A percentile compares a stretch with the other conserved stretches of the same genome.
These are phyloP conservation scores for Characodon lateralis DNA, from an alignment of 2,797 vertebrate species.

Conservation along the genomic window DNA sequence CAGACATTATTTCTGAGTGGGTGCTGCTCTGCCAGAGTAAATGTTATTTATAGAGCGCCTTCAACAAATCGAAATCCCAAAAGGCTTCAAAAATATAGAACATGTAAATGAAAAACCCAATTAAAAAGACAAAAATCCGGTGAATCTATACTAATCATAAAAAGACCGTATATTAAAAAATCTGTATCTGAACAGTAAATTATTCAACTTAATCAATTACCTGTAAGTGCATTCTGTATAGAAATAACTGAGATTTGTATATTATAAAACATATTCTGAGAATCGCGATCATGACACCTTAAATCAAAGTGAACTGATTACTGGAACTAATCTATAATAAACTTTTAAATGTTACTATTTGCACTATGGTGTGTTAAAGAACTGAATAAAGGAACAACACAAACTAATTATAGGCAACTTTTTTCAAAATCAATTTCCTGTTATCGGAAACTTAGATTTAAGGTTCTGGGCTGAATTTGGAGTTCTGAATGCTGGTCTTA, in stretches of 20 bases:
- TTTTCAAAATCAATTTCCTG: too few species aligned
- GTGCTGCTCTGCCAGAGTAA: too few species aligned
- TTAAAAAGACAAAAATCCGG: too few species aligned
- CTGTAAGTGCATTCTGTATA: not conserved
- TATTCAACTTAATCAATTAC: not conserved
- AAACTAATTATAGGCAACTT: too few species aligned
- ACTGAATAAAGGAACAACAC: too few species aligned
- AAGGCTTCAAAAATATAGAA: not conserved
- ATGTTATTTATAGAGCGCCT: not conserved
- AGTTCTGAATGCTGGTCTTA: not conserved
- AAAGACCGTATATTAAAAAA: too few species aligned
- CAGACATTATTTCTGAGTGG: too few species aligned
- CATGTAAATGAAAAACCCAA: too few species aligned
- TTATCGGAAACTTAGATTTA: not conserved
- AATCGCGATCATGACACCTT: not conserved
- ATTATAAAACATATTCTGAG: not conserved
- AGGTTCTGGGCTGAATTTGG: not conserved
- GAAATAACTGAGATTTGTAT: not conserved
- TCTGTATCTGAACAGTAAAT: not conserved
- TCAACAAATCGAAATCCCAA: not conserved
- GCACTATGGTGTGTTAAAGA: too few species aligned
- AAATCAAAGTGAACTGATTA: not conserved
- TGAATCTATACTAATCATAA: too few species aligned
- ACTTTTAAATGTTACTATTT: not conserved
- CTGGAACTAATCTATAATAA: not conserved